Evolutionary conservation across 2,113 vertebrate genomes (phyloP).

Genomic region (Mus pahari): DNA sequence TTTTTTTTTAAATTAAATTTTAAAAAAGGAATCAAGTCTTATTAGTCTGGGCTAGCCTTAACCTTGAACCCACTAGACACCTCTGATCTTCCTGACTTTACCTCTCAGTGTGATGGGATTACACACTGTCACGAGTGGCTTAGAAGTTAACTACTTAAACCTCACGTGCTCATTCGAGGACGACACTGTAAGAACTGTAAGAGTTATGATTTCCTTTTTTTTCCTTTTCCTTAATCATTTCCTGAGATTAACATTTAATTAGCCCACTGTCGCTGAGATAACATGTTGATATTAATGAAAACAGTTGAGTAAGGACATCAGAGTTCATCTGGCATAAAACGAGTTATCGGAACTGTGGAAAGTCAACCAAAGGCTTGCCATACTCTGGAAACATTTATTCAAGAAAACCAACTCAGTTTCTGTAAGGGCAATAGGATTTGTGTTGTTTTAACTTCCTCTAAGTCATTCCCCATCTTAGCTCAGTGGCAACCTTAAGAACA

Average conservation of each 20-base stretch:
- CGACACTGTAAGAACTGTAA: neutral
- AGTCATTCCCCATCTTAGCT: neutral
- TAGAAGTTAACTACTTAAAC: neutral
- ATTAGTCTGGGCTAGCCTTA: neutral
- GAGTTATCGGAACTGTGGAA: neutral
- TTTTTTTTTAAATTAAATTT: too few species aligned
- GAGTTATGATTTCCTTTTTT: neutral
- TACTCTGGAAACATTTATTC: neutral
- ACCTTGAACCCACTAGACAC: neutral
- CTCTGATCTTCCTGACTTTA: neutral
- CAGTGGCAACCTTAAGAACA: neutral
- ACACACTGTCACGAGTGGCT: neutral
- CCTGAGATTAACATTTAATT: conserved; percentile 36
- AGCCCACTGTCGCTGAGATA: neutral
- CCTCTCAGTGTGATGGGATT: neutral
- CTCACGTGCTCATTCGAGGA: neutral
- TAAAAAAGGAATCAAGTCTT: neutral
- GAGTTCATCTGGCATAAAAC: neutral
- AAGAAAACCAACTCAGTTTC: neutral
- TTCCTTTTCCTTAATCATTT: neutral
- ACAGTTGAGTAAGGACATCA: neutral
- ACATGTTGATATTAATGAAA: neutral
- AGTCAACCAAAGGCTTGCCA: neutral
- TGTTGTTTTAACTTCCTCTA: neutral
- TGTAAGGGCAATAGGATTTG: neutral